Evolutionary conservation across 2,113 vertebrate genomes (phyloP).

Genomic region (Camelus dromedarius): DNA sequence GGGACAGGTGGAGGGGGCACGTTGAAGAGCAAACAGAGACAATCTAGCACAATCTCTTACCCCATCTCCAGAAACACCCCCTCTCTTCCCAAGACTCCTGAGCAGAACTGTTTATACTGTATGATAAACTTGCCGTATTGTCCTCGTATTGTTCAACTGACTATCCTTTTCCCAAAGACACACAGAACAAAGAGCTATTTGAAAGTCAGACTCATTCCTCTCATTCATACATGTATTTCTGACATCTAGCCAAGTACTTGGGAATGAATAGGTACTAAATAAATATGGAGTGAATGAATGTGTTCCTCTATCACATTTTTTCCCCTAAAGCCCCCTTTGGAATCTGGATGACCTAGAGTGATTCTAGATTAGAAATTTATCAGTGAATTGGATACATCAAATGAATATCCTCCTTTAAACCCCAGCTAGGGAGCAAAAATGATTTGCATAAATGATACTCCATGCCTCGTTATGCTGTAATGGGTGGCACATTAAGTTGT

Average conservation of each 20-base stretch:
- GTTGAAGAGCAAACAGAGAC: background rate
- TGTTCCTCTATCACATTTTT: background rate
- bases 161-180: background rate
- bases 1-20: background rate
- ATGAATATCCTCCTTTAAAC: background rate
- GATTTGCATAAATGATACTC: background rate
- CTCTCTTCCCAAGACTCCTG: background rate
- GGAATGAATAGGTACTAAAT: background rate
- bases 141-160: background rate
- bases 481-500: background rate
- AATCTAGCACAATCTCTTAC: background rate
- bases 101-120: background rate
- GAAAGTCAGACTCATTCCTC: background rate
- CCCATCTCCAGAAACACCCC: background rate
- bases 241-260: background rate
- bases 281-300: background rate
- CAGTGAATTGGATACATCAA: background rate
- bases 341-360: background rate
- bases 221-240: background rate
- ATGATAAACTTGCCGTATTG: background rate
- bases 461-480: background rate
- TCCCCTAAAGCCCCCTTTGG: background rate
- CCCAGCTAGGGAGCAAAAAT: background rate
- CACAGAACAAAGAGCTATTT: background rate
- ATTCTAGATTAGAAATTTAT: background rate